Base-by-base conservation (phyloP, 2,797 vertebrate species). In the Pangasius mekongensis region DNA sequence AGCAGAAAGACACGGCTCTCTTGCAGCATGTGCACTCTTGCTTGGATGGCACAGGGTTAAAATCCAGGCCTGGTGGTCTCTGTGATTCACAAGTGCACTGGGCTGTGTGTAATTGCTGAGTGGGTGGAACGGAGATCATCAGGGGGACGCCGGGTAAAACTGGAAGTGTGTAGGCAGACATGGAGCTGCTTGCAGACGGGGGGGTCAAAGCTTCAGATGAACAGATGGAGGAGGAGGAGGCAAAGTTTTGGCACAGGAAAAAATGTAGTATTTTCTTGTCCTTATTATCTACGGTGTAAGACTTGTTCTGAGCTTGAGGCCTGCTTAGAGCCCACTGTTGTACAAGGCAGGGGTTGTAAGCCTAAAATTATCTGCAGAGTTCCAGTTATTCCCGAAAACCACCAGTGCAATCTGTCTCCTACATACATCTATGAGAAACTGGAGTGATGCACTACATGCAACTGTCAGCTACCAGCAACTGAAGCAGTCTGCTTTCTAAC, bases 101-200 rank as follows among this genome's bases (percentile, higher is more conserved):
- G 89, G 83, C 86, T 87, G 89, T 85, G 56, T 82, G 86, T 86
- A 89, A 89, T 90, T 90, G 86, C 67, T 74, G 86, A 86, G 91
- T 87, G 91, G 91, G 89, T 73, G 90, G 77, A 78, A 84, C 58
- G 67, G 62, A 88, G 89, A 85, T 87, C 89, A 88, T 91, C 85
- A 27, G 86, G 76, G 67, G 85, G 83, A 87, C 56, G 60, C 11
- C 54, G 81, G 86, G 83, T 87, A 87, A 90, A 87, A 91, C 60
- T 89, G 89, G 87, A 83, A 88, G 86, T 71, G 83, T 83, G 89
- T 89, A 89, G 88, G 84, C 87, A 88, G 86, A 90, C 24, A 83
- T 76, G 30, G 58, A 69, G 58, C 36, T 54, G 89, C 78, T 49
- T 73, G 66, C 87, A 77, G 80, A 89, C 62, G 64, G 56, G 64